Evolutionary conservation across 2,888 invertebrate genomes (phyloP).

Genomic region (Rhaphigaster nebulosa): DNA sequence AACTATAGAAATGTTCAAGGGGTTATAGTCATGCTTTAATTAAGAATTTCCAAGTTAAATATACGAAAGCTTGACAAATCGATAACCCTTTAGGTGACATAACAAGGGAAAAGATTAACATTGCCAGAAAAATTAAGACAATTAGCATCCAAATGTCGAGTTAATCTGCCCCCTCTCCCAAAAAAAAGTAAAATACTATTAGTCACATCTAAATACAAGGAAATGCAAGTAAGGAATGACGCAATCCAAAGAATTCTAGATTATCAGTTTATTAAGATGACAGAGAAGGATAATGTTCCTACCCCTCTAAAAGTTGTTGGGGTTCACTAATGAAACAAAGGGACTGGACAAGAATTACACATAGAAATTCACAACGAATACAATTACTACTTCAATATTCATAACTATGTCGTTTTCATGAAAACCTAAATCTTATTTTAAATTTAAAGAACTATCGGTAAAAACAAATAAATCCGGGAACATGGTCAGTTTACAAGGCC

Average conservation of each 20-base stretch:
- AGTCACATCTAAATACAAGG: too few relatives aligned
- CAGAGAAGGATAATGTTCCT: not conserved
- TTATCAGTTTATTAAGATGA: not conserved
- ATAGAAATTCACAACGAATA: not conserved
- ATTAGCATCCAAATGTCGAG: not conserved
- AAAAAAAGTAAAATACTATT: too few relatives aligned
- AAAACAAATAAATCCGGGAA: too few relatives aligned
- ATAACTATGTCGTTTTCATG: not conserved
- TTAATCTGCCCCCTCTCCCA: not conserved
- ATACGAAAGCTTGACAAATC: not conserved
- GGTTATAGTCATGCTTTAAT: slow-evolving; percentile 16
- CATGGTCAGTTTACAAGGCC: too few relatives aligned
- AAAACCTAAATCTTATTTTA: not conserved
- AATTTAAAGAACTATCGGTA: not conserved
- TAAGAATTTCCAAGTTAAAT: not conserved
- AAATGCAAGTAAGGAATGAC: too few relatives aligned
- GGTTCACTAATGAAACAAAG: not conserved
- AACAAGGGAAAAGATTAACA: not conserved
- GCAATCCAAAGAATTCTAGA: too few relatives aligned
- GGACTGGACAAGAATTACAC: not conserved
- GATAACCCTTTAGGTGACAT: not conserved
- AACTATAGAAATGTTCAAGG: not conserved
- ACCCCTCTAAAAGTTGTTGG: not conserved
- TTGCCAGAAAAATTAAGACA: not conserved
- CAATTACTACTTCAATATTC: not conserved